Evolutionary conservation across 2,888 invertebrate genomes (phyloP), one percentile per base, ranked within the genome.

Genomic region (Drosophila paramelanica): DNA sequence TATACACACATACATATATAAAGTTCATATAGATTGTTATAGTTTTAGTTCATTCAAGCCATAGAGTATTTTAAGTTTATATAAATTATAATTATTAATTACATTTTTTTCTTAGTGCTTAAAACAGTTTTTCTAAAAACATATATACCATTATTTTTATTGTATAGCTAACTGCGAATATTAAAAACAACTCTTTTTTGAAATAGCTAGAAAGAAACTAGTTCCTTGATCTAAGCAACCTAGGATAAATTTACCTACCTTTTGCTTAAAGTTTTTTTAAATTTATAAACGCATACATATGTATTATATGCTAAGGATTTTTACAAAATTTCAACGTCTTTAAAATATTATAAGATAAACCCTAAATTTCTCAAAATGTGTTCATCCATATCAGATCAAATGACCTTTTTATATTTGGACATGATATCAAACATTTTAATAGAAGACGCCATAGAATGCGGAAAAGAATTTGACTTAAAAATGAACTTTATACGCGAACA

Each of bases 361-460:
- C 20, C 3, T 3, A 20, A 3, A 20, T 23, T 23, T 23, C 23
- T 23, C 4, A 57, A 23, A 13, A 83, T 86, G 87, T 43, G 51
- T 1, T 8, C 31, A 7, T 36, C 43, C 5, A 42, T 46, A 20
- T 49, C 66, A 13, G 73, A 77, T 10, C 64, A 67, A 1, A 73
- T 75, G 79, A 49, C 73, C 25, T 89, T 87, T 46, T 51, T 75
- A 14, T 52, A 81, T 31, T 64, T 89, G 3, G 79, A 87, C 10
- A 45, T 79, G 25, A 14, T 89, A 36, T 47, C 73, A 2, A 64
- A 71, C 23, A 33, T 72, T 43, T 68, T 89, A 20, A 20, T 67
- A 6, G 61, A 64, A 1, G 87, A 87, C 20, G 66, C 73, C 0
- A 47, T 72, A 7, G 79, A 89, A 38, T n/a, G 83, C 0, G 43